These are phyloP conservation scores for Apolygus lucorum DNA, from an alignment of 1,140 invertebrate genomes.

Conservation along the genomic window DNA sequence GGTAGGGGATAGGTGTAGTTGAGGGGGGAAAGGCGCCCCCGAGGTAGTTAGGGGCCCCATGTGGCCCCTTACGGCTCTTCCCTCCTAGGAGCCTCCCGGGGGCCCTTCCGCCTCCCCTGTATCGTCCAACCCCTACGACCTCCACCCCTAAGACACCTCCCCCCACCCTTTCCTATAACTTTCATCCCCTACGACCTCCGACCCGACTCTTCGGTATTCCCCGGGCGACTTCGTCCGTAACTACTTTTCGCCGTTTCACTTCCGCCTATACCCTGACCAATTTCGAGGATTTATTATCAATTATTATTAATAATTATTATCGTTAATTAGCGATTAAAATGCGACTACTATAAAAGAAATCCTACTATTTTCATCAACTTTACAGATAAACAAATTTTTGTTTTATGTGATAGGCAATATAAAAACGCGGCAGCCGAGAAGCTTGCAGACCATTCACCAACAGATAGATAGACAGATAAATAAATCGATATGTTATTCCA, in stretches of 20 bases:
- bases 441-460: no score
- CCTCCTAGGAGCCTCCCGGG: no score
- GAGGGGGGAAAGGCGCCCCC: constrained; percentile 1
- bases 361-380: no score
- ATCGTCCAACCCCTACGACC: neutral
- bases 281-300: neutral
- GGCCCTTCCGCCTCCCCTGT: neutral
- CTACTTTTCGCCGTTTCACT: neutral
- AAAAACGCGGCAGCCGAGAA: no score
- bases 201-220: neutral
- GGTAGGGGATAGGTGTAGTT: neutral
- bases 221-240: neutral
- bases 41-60: constrained; percentile 17
- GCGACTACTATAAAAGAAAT: no score
- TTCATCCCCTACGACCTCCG: neutral
- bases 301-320: neutral
- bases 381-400: no score
- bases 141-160: neutral
- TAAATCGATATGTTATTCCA: no score
- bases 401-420: no score
- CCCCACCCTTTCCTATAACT: neutral
- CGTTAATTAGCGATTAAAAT: neutral
- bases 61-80: constrained; percentile 22
- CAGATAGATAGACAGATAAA: no score
- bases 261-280: neutral